phyloP scores from a whole-genome alignment of 1,140 invertebrate species.

The Oncopeltus fasciatus region DNA sequence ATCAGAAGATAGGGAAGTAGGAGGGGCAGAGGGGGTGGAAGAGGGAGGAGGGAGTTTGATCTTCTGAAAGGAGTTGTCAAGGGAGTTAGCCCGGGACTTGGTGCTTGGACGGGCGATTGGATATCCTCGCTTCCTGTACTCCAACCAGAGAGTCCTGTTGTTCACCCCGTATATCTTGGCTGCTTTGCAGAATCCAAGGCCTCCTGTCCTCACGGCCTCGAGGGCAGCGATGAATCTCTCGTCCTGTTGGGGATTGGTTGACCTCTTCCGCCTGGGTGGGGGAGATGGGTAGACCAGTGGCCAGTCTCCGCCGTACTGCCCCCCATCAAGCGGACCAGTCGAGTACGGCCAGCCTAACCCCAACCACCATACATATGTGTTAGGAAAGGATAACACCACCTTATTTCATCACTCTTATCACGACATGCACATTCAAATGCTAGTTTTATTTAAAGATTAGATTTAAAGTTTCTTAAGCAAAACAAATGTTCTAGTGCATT shows the following conservation, averaged over 20 bases:
- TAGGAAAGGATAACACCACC: constrained; percentile 17
- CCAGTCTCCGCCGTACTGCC: background rate
- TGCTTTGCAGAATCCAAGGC: constrained; percentile 70
- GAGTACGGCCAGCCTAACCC: constrained; percentile 15
- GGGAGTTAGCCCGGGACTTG: constrained; percentile 4
- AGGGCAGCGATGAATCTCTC: constrained; percentile 63
- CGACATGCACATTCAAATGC: constrained; percentile 18
- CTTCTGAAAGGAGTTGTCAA: constrained; percentile 10
- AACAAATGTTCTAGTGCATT: background rate
- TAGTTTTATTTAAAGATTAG: background rate
- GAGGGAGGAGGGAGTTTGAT: constrained; percentile 10
- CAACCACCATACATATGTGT: constrained; percentile 1
- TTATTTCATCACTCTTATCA: constrained; percentile 5
- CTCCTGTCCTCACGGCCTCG: constrained; percentile 63
- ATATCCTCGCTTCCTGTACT: constrained; percentile 68
- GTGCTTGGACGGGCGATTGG: constrained; percentile 46
- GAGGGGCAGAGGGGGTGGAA: background rate
- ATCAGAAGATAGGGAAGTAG: background rate
- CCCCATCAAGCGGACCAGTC: background rate
- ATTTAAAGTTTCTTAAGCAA: background rate
- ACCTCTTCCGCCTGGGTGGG: constrained; percentile 13
- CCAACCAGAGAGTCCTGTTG: constrained; percentile 66
- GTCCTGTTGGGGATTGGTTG: constrained; percentile 52
- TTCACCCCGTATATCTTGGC: constrained; percentile 67
- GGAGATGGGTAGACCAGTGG: too few species aligned